Conservation (phyloP, 2,797 vertebrate species). For the Pelobates cultripes region DNA sequence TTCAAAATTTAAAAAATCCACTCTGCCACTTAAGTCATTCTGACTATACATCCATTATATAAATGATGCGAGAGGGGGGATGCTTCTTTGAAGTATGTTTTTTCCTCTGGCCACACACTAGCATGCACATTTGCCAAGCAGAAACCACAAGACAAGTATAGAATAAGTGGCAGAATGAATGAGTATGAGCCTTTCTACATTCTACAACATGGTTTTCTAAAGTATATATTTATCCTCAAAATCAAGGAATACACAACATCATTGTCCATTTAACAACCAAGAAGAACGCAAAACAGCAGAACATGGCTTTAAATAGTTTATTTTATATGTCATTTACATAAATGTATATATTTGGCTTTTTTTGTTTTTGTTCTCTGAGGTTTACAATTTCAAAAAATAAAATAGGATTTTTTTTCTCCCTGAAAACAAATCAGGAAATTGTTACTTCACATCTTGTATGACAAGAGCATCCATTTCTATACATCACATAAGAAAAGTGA, state of each 20-base stretch:
- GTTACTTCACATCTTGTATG: constrained; percentile 94
- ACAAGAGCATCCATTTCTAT: constrained; percentile 88
- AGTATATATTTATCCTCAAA: constrained; percentile 31
- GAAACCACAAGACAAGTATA: constrained; percentile 42
- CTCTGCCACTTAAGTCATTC: no score
- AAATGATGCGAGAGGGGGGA: no score
- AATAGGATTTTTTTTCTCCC: constrained; percentile 86
- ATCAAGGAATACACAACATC: constrained; percentile 5
- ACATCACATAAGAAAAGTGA: constrained; percentile 62
- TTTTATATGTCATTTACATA: constrained; percentile 93
- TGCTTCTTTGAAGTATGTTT: not conserved
- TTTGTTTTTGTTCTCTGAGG: constrained; percentile 79
- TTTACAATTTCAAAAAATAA: constrained; percentile 92
- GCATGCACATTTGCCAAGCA: constrained; percentile 18
- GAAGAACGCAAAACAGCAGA: constrained; percentile 7
- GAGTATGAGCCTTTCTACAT: constrained; percentile 3
- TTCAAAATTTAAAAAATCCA: no score
- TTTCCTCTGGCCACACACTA: constrained; percentile 7
- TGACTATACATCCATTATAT: no score
- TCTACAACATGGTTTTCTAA: not conserved
- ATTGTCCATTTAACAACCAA: constrained; percentile 5
- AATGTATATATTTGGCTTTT: constrained; percentile 87
- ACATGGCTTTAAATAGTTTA: constrained; percentile 81
- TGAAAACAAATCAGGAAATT: constrained; percentile 94
- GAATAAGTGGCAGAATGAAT: constrained; percentile 17